Conservation (phyloP, 2,113 vertebrate genomes). For the Australoheros scitulus region DNA sequence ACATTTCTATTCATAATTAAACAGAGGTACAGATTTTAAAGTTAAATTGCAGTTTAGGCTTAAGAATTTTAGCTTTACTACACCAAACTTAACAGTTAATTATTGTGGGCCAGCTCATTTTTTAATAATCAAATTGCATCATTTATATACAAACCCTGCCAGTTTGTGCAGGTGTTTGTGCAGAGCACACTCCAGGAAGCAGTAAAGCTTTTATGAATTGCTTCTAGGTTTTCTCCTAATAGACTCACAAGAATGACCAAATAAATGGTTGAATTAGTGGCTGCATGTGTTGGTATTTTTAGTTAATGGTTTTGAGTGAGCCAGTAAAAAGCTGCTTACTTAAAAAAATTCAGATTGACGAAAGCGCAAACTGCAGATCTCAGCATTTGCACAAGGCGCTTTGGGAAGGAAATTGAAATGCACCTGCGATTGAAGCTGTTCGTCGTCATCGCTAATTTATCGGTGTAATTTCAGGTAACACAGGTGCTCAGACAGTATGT, state of each 20-base stretch:
- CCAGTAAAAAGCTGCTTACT: constrained; percentile 5
- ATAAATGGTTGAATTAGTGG: constrained; percentile 17
- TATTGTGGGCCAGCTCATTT: not conserved
- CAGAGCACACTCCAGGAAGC: constrained; percentile 16
- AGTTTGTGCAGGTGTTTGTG: constrained; percentile 5
- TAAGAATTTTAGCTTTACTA: not conserved
- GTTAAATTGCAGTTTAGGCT: not conserved
- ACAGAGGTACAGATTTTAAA: not conserved
- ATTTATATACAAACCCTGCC: not conserved
- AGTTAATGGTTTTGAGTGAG: constrained; percentile 4
- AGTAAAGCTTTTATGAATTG: constrained; percentile 38
- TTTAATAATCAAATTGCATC: not conserved
- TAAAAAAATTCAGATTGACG: constrained; percentile 46
- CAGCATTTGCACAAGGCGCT: constrained; percentile 45
- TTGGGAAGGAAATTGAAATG: constrained; percentile 45
- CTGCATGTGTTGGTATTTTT: constrained; percentile 6
- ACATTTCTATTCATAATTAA: not conserved
- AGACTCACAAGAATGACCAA: constrained; percentile 10
- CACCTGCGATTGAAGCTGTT: constrained; percentile 63
- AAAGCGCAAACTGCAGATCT: constrained; percentile 42
- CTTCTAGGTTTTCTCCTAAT: constrained; percentile 16
- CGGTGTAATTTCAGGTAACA: constrained; percentile 33
- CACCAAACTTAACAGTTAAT: not conserved
- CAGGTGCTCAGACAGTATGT: constrained; percentile 47
- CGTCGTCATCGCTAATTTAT: constrained; percentile 57